Conservation (phyloP, 2,888 invertebrate genomes). For the Pristionchus entomophagus region DNA sequence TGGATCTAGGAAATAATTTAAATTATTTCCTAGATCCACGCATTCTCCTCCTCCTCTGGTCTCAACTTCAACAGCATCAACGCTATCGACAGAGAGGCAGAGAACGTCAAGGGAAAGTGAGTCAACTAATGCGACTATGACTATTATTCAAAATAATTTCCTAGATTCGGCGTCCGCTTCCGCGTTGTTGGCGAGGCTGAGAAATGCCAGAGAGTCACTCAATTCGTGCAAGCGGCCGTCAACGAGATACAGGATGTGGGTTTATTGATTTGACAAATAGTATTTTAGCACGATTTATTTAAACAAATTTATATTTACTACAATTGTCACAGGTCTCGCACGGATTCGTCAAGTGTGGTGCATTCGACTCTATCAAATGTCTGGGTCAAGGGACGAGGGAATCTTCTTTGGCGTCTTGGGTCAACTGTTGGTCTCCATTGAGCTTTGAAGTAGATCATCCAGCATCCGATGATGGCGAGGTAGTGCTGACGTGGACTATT, state of each 20-base stretch:
- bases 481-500: too few relatives aligned
- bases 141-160: background rate
- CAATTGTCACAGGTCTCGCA: background rate
- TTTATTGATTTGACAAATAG: background rate
- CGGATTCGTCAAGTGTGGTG: conserved; percentile 27
- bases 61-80: conserved; percentile 30
- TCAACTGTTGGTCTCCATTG: too few relatives aligned
- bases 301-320: background rate
- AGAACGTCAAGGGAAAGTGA: conserved; percentile 36
- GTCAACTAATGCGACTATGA: background rate
- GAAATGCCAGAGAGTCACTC: conserved; percentile 30
- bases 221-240: conserved; percentile 18
- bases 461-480: too few relatives aligned
- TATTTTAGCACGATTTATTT: background rate
- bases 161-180: conserved; percentile 39
- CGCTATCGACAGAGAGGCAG: conserved; percentile 17
- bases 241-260: conserved; percentile 30
- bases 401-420: too few relatives aligned
- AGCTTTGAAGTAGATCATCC: too few relatives aligned
- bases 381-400: too few relatives aligned
- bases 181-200: conserved; percentile 30
- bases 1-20: background rate
- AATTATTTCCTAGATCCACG: conserved; percentile 10
- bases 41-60: conserved; percentile 7
- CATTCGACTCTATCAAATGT: conserved; percentile 10